Base-by-base conservation (phyloP, 1,140 invertebrate species). In the Anagrus nilaparvatae region DNA sequence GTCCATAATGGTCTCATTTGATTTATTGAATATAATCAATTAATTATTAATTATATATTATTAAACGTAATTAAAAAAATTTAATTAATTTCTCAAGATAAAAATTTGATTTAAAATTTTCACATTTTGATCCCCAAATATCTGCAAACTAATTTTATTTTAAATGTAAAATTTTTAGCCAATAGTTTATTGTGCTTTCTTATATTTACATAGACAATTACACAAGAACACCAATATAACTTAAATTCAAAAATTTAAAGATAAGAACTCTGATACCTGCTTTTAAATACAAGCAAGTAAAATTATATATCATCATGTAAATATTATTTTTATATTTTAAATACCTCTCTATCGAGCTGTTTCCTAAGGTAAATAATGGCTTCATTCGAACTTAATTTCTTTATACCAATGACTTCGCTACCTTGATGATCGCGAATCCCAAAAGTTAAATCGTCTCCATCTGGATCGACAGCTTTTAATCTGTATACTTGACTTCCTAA, bases 341-440 rank as follows among this genome's bases (percentile, higher is more conserved):
- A 65, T 69, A 85, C 84, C 74, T 95, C 89, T 67, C 89, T 75
- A 68, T 94, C 89, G 46, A 95, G 75, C 68, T 89, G 79, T 71
- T 87, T 87, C 64, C 82, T 82, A 55, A 95, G 72, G 61, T 84
- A 87, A 50, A 95, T 73, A 63, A 89, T 82, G 45, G 89, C 89
- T 73, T 90, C 84, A 56, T 77, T 85, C 32, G 73, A 68, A 36
- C 78, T 80, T 44, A 79, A 75, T 56, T 81, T 85, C 69, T 91
- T 83, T 43, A 95, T 79, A 55, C 79, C 72, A 53, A 95, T 78
- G 40, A 93, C 77, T 59, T 91, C 84, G 59, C 82, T 82, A 44
- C 82, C 85, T 17, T 76, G 70, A 51, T 84, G 78, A 47, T 85
- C 79, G 54, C 78, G 72, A 29, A 92, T 77, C 24, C 87, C 88